Conservation (phyloP, 2,797 vertebrate genomes). For the Calcarius lapponicus region DNA sequence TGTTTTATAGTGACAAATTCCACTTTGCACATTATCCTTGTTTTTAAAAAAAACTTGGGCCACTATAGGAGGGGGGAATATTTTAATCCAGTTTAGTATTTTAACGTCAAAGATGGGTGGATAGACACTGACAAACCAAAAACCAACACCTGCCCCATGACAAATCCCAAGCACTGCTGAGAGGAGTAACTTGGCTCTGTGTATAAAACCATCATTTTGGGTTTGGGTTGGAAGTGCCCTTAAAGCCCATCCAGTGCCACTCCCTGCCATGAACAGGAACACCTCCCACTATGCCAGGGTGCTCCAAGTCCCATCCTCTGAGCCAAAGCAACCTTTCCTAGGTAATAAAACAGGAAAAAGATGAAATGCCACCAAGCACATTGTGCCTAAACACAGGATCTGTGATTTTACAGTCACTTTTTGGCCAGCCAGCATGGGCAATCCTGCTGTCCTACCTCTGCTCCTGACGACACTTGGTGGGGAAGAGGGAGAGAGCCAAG, state of each 20-base stretch:
- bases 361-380: rapidly evolving
- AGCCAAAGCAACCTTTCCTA: background rate
- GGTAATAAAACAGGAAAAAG: background rate
- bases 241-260: background rate
- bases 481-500: background rate
- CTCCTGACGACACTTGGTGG: background rate
- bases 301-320: background rate
- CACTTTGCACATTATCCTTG: background rate
- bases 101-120: background rate
- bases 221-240: background rate
- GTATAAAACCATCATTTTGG: background rate
- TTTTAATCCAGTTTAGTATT: background rate
- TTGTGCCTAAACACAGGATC: background rate
- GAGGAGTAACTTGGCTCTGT: background rate
- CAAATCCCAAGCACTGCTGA: background rate
- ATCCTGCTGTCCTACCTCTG: background rate
- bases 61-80: rapidly evolving
- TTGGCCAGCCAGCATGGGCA: background rate
- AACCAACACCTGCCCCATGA: background rate
- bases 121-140: background rate
- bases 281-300: rapidly evolving
- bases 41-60: background rate
- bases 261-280: background rate
- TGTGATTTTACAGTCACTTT: too few relatives aligned
- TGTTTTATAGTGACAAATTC: background rate